Percentiles rank a stretch among this genome's conserved stretches.
These are phyloP conservation scores for Lottia scabra DNA, from an alignment of 2,888 invertebrate species.

Conservation along the genomic window DNA sequence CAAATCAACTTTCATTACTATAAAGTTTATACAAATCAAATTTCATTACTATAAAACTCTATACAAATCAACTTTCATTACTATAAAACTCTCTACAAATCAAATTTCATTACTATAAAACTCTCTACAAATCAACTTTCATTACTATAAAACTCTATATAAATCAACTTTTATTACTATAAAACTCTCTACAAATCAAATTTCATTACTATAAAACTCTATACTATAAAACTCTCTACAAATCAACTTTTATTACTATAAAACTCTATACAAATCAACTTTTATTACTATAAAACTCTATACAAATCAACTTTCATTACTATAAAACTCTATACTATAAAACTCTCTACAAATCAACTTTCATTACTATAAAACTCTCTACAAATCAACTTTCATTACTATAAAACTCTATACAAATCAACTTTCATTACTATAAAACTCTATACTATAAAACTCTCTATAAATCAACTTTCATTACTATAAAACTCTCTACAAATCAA, in stretches of 20 bases:
- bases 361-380: constrained; percentile 60
- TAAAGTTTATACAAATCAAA: constrained; percentile 51
- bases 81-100: constrained; percentile 57
- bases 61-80: constrained; percentile 49
- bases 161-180: constrained; percentile 47
- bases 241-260: constrained; percentile 49
- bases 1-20: constrained; percentile 44
- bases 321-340: too few relatives aligned
- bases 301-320: constrained; percentile 39
- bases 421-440: too few relatives aligned
- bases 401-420: constrained; percentile 54
- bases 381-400: constrained; percentile 44
- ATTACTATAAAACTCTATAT: constrained; percentile 56
- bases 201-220: too few relatives aligned
- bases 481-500: constrained; percentile 54
- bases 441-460: constrained; percentile 58
- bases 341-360: constrained; percentile 51
- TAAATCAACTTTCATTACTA: constrained; percentile 44
- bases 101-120: constrained; percentile 50
- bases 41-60: constrained; percentile 57
- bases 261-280: constrained; percentile 51
- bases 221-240: constrained; percentile 57
- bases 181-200: constrained; percentile 52
- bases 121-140: constrained; percentile 55
- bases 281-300: constrained; percentile 58